phyloP scores from a whole-genome alignment of 2,797 vertebrate species.

The Lemur catta region DNA sequence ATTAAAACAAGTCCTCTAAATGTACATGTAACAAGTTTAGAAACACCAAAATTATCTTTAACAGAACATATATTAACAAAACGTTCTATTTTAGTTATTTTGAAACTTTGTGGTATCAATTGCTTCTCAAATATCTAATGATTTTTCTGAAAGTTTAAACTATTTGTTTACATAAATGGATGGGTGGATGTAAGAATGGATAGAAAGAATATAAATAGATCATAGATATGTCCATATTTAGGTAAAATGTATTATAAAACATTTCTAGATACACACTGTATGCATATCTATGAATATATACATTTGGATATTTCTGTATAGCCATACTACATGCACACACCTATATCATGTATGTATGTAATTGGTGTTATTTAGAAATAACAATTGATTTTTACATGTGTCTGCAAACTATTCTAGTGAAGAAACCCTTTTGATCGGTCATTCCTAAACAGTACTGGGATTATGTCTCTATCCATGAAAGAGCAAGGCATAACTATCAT shows the following conservation, averaged over 20 bases:
- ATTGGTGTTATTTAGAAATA: background rate
- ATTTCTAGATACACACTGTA: background rate
- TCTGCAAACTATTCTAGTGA: background rate
- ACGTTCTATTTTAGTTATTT: background rate
- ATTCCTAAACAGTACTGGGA: background rate
- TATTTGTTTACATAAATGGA: background rate
- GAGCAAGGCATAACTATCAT: background rate
- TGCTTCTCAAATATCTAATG: background rate
- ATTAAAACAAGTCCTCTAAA: background rate
- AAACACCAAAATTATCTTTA: background rate
- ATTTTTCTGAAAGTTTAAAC: background rate
- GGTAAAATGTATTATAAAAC: background rate
- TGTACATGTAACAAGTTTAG: background rate
- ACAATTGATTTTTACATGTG: background rate
- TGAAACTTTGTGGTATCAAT: background rate
- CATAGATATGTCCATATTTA: background rate
- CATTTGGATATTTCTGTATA: background rate
- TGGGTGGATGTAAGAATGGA: background rate
- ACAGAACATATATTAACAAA: background rate
- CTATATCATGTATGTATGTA: background rate
- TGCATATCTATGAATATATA: background rate
- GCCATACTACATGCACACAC: background rate
- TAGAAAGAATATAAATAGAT: background rate
- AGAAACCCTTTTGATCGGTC: background rate
- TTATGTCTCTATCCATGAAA: background rate